Evolutionary conservation across 2,888 invertebrate species (phyloP).

Genomic region (Hymenopus coronatus): DNA sequence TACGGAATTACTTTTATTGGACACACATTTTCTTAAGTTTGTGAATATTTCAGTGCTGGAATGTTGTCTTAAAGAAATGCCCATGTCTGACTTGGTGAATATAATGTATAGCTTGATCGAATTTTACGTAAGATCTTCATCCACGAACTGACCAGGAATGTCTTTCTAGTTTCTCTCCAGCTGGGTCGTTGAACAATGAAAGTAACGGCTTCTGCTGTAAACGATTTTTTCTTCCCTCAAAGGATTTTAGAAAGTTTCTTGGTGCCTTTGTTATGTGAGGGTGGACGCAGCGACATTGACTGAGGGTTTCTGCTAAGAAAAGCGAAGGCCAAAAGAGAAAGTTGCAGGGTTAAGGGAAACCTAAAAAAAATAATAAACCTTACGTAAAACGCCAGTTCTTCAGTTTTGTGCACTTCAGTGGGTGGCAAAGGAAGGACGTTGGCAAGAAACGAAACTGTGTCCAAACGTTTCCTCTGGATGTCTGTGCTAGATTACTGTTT

Average conservation of each 20-base stretch:
- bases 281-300: neutral
- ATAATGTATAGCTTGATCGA: no score
- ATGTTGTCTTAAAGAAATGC: no score
- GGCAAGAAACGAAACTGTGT: no score
- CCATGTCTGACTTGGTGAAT: no score
- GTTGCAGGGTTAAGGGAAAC: neutral
- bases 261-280: neutral
- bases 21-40: no score
- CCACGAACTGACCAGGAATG: no score
- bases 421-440: neutral
- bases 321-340: neutral
- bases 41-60: no score
- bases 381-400: neutral
- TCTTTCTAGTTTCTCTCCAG: neutral
- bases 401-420: neutral
- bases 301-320: neutral
- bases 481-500: no score
- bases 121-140: no score
- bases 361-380: neutral
- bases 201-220: neutral
- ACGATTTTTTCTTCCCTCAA: neutral
- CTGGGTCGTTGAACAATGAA: neutral
- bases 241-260: neutral
- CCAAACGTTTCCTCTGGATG: no score
- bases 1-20: no score